Conservation (phyloP, 37 sponge, comb jelly and placozoan genomes). For the Crambe crambe region DNA sequence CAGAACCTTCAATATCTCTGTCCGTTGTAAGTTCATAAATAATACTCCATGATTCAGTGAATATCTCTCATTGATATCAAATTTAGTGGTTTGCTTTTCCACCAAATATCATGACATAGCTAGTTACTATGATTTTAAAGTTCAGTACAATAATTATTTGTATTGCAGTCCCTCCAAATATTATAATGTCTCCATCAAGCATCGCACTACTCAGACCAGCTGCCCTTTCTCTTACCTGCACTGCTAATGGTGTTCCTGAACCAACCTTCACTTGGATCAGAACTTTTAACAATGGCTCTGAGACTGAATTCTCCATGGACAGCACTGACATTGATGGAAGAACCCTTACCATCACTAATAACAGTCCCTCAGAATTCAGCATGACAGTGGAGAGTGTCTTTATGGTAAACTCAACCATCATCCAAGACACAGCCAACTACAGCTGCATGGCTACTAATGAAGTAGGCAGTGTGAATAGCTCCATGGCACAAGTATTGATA, state of each 20-base stretch:
- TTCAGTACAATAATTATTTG: no score
- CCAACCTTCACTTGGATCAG: constrained; percentile 45
- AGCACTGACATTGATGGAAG: background rate
- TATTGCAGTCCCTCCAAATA: constrained; percentile 21
- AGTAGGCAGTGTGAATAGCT: constrained; percentile 1
- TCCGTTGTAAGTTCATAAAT: constrained; percentile 40
- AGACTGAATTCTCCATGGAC: constrained; percentile 5
- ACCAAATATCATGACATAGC: no score
- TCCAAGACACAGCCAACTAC: constrained; percentile 41
- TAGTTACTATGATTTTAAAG: background rate
- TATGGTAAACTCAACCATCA: constrained; percentile 8
- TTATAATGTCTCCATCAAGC: background rate
- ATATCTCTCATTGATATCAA: no score
- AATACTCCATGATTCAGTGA: no score
- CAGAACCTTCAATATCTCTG: constrained; percentile 10
- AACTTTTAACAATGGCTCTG: constrained; percentile 6
- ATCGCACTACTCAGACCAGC: background rate
- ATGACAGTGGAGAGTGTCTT: constrained; percentile 24
- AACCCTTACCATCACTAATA: background rate
- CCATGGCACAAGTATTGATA: background rate
- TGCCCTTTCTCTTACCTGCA: constrained; percentile 25
- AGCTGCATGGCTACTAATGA: constrained; percentile 35
- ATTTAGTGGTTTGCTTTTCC: no score
- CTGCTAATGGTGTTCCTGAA: constrained; percentile 36
- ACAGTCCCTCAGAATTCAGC: background rate